phyloP scores from a whole-genome alignment of 2,113 vertebrate genomes.

The Erpornis zantholeuca region DNA sequence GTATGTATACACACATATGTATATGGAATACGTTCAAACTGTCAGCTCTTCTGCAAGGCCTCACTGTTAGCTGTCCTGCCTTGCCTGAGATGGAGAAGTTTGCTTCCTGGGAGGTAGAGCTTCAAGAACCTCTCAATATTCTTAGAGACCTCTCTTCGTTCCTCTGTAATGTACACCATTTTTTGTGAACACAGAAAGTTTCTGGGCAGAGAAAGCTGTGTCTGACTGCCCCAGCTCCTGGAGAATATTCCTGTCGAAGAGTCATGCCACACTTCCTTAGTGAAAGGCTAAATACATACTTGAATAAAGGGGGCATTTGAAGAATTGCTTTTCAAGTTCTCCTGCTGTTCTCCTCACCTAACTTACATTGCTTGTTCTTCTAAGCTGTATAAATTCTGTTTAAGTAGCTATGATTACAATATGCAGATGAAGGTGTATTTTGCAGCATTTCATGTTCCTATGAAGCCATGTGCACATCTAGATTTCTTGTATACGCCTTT shows the following conservation, averaged over 20 bases:
- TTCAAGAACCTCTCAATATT: neutral
- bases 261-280: neutral
- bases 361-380: neutral
- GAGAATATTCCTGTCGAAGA: neutral
- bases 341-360: neutral
- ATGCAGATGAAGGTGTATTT: neutral
- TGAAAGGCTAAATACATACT: neutral
- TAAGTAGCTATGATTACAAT: neutral
- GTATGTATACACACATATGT: accelerated
- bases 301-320: neutral
- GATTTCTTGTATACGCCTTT: neutral
- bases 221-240: neutral
- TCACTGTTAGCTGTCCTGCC: neutral
- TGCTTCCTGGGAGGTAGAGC: neutral
- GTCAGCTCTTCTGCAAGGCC: neutral
- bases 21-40: neutral
- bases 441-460: neutral
- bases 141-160: neutral
- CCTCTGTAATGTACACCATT: neutral
- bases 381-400: neutral
- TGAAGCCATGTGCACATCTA: neutral
- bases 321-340: neutral
- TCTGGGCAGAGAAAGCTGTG: neutral
- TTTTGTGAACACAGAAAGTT: neutral
- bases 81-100: neutral